Conservation (phyloP, 2,113 vertebrate genomes). For the Bothrops jararaca region DNA sequence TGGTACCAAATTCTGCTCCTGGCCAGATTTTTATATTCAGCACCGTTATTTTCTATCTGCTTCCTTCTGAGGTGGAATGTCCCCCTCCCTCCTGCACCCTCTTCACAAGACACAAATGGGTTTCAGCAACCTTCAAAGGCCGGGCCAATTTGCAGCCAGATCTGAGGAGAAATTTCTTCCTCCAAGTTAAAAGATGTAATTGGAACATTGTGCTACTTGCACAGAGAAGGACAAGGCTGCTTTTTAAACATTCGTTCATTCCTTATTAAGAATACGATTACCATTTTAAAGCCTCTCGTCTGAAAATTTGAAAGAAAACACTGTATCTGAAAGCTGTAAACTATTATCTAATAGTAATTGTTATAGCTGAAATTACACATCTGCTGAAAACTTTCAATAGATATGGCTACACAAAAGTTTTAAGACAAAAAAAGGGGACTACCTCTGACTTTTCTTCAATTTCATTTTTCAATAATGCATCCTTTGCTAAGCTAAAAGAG, state of each 20-base stretch:
- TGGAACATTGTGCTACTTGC: too few species aligned
- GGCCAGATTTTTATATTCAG: background rate
- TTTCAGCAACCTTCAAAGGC: background rate
- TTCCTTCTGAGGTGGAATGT: background rate
- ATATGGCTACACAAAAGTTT: background rate
- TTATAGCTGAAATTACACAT: background rate
- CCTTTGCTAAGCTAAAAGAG: slow-evolving; percentile 62
- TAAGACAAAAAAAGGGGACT: slow-evolving; percentile 30
- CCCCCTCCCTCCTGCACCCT: background rate
- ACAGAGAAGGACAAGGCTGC: background rate
- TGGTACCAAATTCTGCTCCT: background rate
- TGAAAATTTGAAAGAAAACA: background rate
- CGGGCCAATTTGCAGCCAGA: accelerated
- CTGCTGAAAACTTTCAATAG: background rate
- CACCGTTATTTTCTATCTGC: background rate
- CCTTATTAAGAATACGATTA: too few species aligned
- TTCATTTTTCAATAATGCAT: slow-evolving; percentile 35
- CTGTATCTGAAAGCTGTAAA: background rate
- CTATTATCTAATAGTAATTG: background rate
- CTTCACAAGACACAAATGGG: too few species aligned
- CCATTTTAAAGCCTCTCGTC: background rate
- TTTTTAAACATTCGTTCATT: too few species aligned
- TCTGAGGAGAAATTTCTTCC: background rate
- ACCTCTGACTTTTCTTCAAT: slow-evolving; percentile 56
- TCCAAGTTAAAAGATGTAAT: background rate